A percentile compares a stretch with the other conserved stretches of the same genome.
Conservation (phyloP, 2,113 vertebrate genomes). For the Gasterosteus aculeatus region DNA sequence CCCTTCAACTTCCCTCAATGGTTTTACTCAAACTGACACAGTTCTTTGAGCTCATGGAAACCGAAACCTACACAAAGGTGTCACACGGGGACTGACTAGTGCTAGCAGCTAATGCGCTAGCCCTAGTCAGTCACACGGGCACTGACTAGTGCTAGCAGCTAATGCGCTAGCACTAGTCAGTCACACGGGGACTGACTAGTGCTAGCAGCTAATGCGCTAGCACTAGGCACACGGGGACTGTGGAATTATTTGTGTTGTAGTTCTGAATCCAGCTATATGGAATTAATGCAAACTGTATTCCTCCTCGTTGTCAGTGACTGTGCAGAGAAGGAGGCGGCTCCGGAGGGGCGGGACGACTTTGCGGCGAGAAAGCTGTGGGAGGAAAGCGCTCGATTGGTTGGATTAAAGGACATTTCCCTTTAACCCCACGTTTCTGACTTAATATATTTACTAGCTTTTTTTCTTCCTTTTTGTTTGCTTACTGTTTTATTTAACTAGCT, state of each 20-base stretch:
- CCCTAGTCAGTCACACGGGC: not conserved
- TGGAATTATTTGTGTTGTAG: not conserved
- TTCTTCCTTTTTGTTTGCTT: not conserved
- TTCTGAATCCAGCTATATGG: not conserved
- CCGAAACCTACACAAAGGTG: too few relatives aligned
- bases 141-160: not conserved
- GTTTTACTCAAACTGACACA: too few relatives aligned
- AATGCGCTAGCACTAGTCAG: not conserved
- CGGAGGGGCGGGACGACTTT: slow-evolving; percentile 69
- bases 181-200: not conserved
- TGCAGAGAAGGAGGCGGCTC: slow-evolving; percentile 60
- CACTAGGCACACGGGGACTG: not conserved
- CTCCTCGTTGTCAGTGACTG: slow-evolving; percentile 75
- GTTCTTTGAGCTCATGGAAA: too few relatives aligned
- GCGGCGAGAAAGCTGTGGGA: slow-evolving; percentile 75
- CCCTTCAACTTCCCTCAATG: too few relatives aligned
- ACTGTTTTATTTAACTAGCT: not conserved
- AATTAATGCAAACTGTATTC: not conserved
- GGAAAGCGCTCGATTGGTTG: slow-evolving; percentile 76
- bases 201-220: not conserved
- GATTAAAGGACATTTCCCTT: slow-evolving; percentile 34
- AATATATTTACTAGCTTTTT: not conserved
- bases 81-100: not conserved
- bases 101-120: not conserved
- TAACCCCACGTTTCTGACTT: not conserved